Evolutionary conservation across 2,888 invertebrate species (phyloP).

Genomic region (Eristalis arbustorum): DNA sequence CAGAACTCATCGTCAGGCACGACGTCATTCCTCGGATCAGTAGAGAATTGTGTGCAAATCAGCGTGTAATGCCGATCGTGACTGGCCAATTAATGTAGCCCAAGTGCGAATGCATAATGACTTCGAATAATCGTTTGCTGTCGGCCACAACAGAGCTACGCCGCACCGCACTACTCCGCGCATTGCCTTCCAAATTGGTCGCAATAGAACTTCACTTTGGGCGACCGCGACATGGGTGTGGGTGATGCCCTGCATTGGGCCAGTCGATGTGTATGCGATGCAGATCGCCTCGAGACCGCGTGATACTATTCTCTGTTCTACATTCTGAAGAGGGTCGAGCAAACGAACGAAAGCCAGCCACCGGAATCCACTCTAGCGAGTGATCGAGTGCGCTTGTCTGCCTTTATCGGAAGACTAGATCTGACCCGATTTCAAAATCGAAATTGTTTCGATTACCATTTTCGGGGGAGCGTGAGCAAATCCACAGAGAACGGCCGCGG

Average conservation of each 20-base stretch:
- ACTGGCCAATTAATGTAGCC: slow-evolving; percentile 42
- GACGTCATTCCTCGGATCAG: not conserved
- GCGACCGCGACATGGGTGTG: not conserved
- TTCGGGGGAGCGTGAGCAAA: not conserved
- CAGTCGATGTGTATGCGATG: not conserved
- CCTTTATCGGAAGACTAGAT: slow-evolving; percentile 42
- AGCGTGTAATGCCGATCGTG: slow-evolving; percentile 38
- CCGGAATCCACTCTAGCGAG: not conserved
- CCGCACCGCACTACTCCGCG: not conserved
- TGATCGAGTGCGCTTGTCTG: slow-evolving; percentile 25
- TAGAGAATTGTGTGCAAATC: slow-evolving; percentile 33
- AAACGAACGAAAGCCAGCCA: not conserved
- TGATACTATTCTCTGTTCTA: slow-evolving; percentile 20
- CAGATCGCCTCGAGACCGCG: slow-evolving; percentile 11
- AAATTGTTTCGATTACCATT: slow-evolving; percentile 26
- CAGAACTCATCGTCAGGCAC: not conserved
- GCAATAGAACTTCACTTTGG: slow-evolving; percentile 2
- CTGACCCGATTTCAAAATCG: slow-evolving; percentile 55
- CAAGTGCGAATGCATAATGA: slow-evolving; percentile 52
- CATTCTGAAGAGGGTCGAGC: slow-evolving; percentile 25
- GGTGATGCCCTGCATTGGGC: not conserved
- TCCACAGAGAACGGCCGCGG: slow-evolving; percentile 9
- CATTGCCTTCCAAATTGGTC: not conserved
- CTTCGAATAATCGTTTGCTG: slow-evolving; percentile 10
- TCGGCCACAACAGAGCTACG: not conserved